phyloP scores from a whole-genome alignment of 2,113 vertebrate genomes.

The Uria lomvia region DNA sequence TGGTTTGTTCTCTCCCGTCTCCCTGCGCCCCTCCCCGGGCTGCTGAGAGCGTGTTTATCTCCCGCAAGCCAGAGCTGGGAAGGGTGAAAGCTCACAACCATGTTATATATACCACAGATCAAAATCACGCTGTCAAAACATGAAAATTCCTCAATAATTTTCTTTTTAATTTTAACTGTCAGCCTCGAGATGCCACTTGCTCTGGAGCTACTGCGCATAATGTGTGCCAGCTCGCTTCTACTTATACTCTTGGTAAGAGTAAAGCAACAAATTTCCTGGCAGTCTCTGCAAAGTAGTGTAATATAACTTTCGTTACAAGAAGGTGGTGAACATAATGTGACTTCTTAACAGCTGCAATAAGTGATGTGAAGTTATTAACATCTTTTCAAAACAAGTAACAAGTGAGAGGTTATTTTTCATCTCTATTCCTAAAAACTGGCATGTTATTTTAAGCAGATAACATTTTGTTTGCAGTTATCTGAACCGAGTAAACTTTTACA shows the following conservation, averaged over 20 bases:
- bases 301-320: neutral
- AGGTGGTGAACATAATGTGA: neutral
- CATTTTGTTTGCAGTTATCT: neutral
- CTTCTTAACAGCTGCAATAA: slow-evolving; percentile 24
- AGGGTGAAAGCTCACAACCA: neutral
- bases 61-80: neutral
- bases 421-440: neutral
- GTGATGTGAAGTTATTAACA: neutral
- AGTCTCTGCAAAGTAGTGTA: neutral
- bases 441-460: neutral
- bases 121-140: neutral
- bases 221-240: neutral
- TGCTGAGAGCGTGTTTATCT: neutral
- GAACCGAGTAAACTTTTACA: neutral
- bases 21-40: neutral
- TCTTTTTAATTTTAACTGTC: neutral
- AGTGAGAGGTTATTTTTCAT: slow-evolving; percentile 11
- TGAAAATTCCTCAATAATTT: slow-evolving; percentile 19
- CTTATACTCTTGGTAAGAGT: neutral
- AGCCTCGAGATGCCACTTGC: neutral
- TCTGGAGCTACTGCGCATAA: neutral
- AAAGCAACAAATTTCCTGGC: slow-evolving; percentile 15
- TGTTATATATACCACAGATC: neutral
- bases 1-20: neutral
- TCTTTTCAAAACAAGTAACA: slow-evolving; percentile 27